These are phyloP conservation scores for Zaprionus davidi DNA, from an alignment of 1,140 invertebrate species.

Conservation along the genomic window DNA sequence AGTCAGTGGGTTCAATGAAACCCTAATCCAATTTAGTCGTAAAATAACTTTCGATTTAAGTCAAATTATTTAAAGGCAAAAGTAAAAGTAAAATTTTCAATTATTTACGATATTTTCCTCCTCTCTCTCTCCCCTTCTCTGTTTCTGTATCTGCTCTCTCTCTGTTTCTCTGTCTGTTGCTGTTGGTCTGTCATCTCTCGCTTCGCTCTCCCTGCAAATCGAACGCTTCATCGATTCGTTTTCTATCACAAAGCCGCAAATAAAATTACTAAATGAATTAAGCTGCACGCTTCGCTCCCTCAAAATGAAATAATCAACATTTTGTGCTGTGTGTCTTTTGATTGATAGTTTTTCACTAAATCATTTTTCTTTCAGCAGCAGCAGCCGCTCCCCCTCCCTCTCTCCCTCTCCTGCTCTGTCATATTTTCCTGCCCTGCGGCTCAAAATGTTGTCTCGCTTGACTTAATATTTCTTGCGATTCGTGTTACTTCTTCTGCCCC, in stretches of 20 bases:
- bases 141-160: neutral
- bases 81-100: slow-evolving; percentile 36
- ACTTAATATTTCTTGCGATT: slow-evolving; percentile 74
- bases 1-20: slow-evolving; percentile 2
- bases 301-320: slow-evolving; percentile 62
- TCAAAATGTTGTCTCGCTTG: slow-evolving; percentile 65
- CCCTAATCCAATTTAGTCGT: neutral
- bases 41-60: slow-evolving; percentile 33
- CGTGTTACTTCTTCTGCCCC: slow-evolving; percentile 25
- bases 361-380: slow-evolving; percentile 18
- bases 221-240: slow-evolving; percentile 37
- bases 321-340: slow-evolving; percentile 64
- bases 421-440: slow-evolving; percentile 41
- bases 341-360: slow-evolving; percentile 70
- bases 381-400: neutral
- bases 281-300: slow-evolving; percentile 67
- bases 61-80: slow-evolving; percentile 36
- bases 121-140: neutral
- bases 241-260: slow-evolving; percentile 57
- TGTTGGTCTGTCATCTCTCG: neutral
- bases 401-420: slow-evolving; percentile 24
- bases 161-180: too few relatives aligned
- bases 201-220: slow-evolving; percentile 23
- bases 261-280: slow-evolving; percentile 75
- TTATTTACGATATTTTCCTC: neutral